phyloP scores from a whole-genome alignment of 2,888 invertebrate genomes.

The Sicus ferrugineus region DNA sequence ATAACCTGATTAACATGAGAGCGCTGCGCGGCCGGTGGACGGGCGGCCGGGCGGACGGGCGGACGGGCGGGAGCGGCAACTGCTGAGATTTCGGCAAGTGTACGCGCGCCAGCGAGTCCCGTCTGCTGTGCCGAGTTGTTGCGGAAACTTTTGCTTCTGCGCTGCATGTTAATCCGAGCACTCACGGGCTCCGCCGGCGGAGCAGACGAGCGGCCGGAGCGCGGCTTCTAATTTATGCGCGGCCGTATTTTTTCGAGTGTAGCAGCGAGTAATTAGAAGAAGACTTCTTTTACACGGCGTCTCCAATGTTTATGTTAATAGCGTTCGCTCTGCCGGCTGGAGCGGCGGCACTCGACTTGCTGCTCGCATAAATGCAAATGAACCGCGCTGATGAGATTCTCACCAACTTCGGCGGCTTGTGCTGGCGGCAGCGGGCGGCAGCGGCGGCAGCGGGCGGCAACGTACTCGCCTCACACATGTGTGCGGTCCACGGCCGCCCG shows the following conservation, averaged over 20 bases:
- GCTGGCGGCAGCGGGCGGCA: neutral
- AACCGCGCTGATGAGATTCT: conserved; percentile 8
- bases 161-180: conserved; percentile 37
- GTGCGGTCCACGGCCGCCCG: too few species aligned
- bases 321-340: neutral
- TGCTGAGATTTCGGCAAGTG: conserved; percentile 26
- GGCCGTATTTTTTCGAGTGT: conserved; percentile 2
- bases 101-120: neutral
- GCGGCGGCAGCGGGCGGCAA: neutral
- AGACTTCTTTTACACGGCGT: neutral
- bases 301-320: conserved; percentile 29
- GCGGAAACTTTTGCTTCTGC: conserved; percentile 27
- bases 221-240: conserved; percentile 28
- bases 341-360: conserved; percentile 8
- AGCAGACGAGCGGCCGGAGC: neutral
- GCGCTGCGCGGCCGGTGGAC: conserved; percentile 42
- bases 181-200: conserved; percentile 8
- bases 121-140: neutral
- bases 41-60: conserved; percentile 43
- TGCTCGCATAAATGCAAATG: conserved; percentile 22
- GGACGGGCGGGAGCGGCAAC: conserved; percentile 44
- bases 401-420: neutral
- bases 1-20: conserved; percentile 65
- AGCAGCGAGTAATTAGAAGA: conserved; percentile 18
- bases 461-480: neutral